Evolutionary conservation across 2,113 vertebrate genomes (phyloP), one percentile per base, ranked within the genome.

Genomic region (Sardina pilchardus): DNA sequence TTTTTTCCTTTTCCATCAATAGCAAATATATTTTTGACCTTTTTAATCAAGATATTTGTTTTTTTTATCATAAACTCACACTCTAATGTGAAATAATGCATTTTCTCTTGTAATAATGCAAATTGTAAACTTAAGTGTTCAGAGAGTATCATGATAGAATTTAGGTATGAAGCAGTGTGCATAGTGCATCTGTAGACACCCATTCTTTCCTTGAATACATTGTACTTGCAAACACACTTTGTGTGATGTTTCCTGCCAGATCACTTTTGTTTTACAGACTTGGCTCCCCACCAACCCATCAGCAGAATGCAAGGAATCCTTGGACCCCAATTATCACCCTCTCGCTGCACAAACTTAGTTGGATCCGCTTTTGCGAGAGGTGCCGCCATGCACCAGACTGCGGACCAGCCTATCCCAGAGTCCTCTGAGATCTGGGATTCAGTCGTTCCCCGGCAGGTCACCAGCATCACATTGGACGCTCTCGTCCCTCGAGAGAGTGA

Each of bases 281-380:
- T 91, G 91, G 91, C 89, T 85, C 85, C 44, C 48, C 67, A 89
- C 88, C 91, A 90, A 48, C 47, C 39, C 63, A 47, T 63, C 83
- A 84, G 83, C 88, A 88, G 84, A 88, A 90, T 86, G 87, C 88
- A 86, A 86, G 90, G 56, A 89, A 88, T 89, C 84, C 88, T 87
- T 88, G 88, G 87, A 86, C 88, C 87, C 91, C 90, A 92, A 92
- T 92, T 92, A 92, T 91, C 91, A 92, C 90, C 85, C 90, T 91
- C 88, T 91, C 75, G 71, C 86, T 85, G 85, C 87, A 89, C 85
- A 86, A 88, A 85, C 86, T 86, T 87, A 84, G 83, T 89, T 90
- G 91, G 89, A 91, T 86, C 89, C 71, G 86, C 67, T 87, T 87
- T 88, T 84, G 83, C 84, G 53, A 83, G 82, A 85, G 86, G 89